These are phyloP conservation scores for Listronotus bonariensis DNA, from an alignment of 1,140 invertebrate species.

Conservation along the genomic window DNA sequence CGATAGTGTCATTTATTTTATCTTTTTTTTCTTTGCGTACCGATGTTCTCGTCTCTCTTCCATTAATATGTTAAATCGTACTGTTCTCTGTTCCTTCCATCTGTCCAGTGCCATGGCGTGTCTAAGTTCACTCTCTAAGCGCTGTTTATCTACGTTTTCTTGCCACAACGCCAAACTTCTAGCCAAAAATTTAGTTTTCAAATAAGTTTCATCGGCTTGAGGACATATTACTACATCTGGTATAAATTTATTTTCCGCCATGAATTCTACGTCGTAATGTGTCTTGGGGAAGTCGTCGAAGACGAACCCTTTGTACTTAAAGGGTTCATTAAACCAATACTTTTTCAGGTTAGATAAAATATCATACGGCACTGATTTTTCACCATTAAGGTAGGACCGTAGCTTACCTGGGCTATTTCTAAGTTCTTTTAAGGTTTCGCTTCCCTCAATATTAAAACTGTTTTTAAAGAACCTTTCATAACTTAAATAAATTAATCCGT, in stretches of 20 bases:
- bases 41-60: constrained; percentile 39
- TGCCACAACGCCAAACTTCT: constrained; percentile 51
- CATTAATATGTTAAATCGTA: constrained; percentile 44
- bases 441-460: constrained; percentile 2
- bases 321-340: constrained; percentile 59
- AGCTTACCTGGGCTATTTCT: background rate
- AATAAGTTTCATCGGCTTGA: constrained; percentile 48
- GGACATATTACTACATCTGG: constrained; percentile 63
- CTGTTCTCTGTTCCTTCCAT: constrained; percentile 41
- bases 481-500: constrained; percentile 60
- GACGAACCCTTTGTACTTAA: constrained; percentile 57
- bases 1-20: constrained; percentile 21
- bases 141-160: constrained; percentile 43
- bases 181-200: constrained; percentile 51
- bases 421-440: constrained; percentile 5
- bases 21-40: constrained; percentile 39
- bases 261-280: constrained; percentile 58
- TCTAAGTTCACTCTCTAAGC: constrained; percentile 51
- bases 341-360: constrained; percentile 56
- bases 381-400: constrained; percentile 56
- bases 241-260: constrained; percentile 57
- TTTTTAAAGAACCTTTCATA: constrained; percentile 49
- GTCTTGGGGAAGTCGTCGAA: constrained; percentile 63
- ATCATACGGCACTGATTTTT: constrained; percentile 50
- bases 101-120: constrained; percentile 38